phyloP scores from a whole-genome alignment of 2,113 vertebrate species.

The Odontesthes bonariensis region DNA sequence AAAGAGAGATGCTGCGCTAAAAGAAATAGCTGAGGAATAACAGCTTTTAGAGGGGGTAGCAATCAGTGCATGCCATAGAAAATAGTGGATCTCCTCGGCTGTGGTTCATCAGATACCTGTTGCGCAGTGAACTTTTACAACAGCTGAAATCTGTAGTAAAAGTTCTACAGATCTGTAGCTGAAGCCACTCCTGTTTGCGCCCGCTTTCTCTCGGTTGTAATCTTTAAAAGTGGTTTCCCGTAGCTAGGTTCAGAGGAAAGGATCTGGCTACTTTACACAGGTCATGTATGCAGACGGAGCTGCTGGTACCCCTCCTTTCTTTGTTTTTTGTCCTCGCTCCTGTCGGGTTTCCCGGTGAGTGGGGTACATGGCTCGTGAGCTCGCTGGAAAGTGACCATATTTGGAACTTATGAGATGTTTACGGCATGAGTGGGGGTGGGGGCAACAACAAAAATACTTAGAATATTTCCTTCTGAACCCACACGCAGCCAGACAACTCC shows the following conservation, averaged over 20 bases:
- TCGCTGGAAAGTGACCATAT: conserved; percentile 76
- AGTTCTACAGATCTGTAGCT: too few species aligned
- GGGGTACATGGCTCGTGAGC: conserved; percentile 55
- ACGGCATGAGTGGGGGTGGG: conserved; percentile 13
- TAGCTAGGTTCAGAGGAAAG: conserved; percentile 58
- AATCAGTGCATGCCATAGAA: too few species aligned
- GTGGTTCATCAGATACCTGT: too few species aligned
- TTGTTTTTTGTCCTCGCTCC: conserved; percentile 13
- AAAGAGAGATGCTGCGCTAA: too few species aligned
- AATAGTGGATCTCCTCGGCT: too few species aligned
- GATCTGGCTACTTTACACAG: conserved; percentile 62
- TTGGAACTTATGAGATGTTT: conserved; percentile 68
- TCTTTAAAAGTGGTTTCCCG: conserved; percentile 36
- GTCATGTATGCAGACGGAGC: conserved; percentile 70
- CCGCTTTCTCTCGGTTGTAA: neutral
- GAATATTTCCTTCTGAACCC: conserved; percentile 63
- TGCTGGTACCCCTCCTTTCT: conserved; percentile 45
- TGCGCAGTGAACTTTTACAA: too few species aligned
- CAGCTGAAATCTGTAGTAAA: too few species aligned
- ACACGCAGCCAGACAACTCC: conserved; percentile 36
- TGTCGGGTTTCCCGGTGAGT: conserved; percentile 40
- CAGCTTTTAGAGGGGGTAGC: too few species aligned
- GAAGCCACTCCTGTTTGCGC: neutral
- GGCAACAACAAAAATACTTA: conserved; percentile 62
- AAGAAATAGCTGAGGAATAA: too few species aligned